A percentile compares a stretch with the other conserved stretches of the same genome.
These are phyloP conservation scores for Coregonus ussuriensis DNA, from an alignment of 2,797 vertebrate genomes.

Conservation along the genomic window DNA sequence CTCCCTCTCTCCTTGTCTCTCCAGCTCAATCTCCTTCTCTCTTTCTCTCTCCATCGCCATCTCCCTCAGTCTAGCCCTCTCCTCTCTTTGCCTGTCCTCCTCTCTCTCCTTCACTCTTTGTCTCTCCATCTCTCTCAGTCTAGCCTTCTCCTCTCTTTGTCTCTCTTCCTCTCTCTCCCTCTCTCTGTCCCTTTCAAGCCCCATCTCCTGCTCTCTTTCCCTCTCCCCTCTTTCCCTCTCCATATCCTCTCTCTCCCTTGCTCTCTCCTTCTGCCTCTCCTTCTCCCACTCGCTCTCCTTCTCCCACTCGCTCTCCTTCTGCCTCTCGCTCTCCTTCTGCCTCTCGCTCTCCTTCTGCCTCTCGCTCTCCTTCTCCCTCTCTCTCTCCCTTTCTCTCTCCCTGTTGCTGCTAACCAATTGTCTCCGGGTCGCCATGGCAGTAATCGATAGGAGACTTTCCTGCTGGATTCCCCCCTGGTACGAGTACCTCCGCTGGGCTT, in stretches of 20 bases:
- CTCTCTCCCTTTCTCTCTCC: conserved; percentile 40
- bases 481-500: conserved; percentile 72
- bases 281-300: conserved; percentile 5
- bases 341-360: neutral
- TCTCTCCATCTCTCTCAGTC: no score
- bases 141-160: no score
- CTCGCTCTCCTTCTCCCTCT: conserved; percentile 26
- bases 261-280: conserved; percentile 2
- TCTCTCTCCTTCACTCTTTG: no score
- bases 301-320: conserved; percentile 10
- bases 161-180: conserved; percentile 26
- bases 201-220: conserved; percentile 49
- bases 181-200: conserved; percentile 30
- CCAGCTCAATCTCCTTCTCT: neutral
- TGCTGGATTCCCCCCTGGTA: conserved; percentile 71
- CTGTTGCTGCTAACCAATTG: conserved; percentile 51
- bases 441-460: conserved; percentile 47
- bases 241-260: conserved; percentile 20
- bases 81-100: no score
- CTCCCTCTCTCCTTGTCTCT: conserved; percentile 30
- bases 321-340: conserved; percentile 13
- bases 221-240: conserved; percentile 44
- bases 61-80: no score
- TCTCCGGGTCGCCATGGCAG: conserved; percentile 54
- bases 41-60: no score